These are phyloP conservation scores for Amphiprion percula DNA, from an alignment of 2,113 vertebrate species.

Conservation along the genomic window DNA sequence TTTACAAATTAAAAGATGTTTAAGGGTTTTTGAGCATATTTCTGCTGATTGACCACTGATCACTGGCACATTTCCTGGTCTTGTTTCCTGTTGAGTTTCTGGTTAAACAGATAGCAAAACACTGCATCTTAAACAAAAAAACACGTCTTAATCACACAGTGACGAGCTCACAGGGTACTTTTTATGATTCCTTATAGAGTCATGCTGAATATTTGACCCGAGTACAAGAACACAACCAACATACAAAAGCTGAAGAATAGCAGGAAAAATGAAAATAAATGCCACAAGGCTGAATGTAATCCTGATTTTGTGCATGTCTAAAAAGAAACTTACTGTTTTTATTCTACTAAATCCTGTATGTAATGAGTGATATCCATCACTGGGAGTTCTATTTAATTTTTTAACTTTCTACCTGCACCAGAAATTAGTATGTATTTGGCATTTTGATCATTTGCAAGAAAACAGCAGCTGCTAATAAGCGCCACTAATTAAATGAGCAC, in stretches of 20 bases:
- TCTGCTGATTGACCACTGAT: neutral
- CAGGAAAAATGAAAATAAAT: neutral
- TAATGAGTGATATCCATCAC: no score
- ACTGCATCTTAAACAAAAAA: neutral
- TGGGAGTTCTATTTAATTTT: neutral
- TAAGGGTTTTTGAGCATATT: no score
- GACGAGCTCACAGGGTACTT: neutral
- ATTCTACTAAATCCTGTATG: no score
- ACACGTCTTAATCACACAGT: neutral
- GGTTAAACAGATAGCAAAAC: neutral
- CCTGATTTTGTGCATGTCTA: neutral
- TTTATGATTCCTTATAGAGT: neutral
- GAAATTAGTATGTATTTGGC: no score
- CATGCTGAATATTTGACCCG: neutral
- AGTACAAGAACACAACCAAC: neutral
- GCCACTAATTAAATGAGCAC: neutral
- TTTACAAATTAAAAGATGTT: no score
- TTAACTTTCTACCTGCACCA: conserved; percentile 5
- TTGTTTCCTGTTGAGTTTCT: neutral
- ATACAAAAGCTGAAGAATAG: neutral
- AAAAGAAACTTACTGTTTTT: no score
- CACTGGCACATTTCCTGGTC: neutral
- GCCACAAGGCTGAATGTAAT: neutral
- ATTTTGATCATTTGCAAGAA: no score
- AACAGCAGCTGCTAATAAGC: neutral